Conservation (phyloP, 2,113 vertebrate genomes). For the Oncorhynchus clarkii region DNA sequence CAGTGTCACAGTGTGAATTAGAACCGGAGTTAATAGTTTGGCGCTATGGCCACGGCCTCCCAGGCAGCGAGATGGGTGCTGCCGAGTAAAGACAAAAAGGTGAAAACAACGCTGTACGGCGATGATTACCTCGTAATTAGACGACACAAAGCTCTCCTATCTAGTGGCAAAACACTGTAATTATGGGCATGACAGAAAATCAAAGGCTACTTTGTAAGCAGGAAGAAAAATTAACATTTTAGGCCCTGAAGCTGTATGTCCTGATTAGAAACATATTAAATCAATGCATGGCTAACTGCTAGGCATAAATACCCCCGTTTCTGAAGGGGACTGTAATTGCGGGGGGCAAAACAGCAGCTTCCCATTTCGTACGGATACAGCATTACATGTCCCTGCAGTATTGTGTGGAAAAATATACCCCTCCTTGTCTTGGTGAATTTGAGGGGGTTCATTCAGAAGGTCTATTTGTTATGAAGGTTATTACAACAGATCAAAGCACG, state of each 20-base stretch:
- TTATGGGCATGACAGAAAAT: slow-evolving; percentile 96
- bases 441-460: slow-evolving; percentile 18
- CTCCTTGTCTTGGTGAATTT: slow-evolving; percentile 42
- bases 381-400: slow-evolving; percentile 57
- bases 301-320: slow-evolving; percentile 73
- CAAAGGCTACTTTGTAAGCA: slow-evolving; percentile 94
- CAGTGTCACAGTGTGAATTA: slow-evolving; percentile 89
- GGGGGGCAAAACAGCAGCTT: slow-evolving; percentile 51
- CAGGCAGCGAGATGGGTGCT: slow-evolving; percentile 80
- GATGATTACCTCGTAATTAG: slow-evolving; percentile 99
- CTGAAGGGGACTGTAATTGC: slow-evolving; percentile 75
- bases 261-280: slow-evolving; percentile 99
- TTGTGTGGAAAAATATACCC: slow-evolving; percentile 44
- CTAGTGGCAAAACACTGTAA: slow-evolving; percentile 98
- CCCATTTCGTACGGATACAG: slow-evolving; percentile 62
- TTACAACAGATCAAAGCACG: slow-evolving; percentile 59
- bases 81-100: slow-evolving; percentile 85
- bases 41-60: slow-evolving; percentile 77
- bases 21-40: slow-evolving; percentile 87
- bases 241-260: slow-evolving; percentile 94
- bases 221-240: slow-evolving; percentile 97
- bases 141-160: slow-evolving; percentile 98
- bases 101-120: slow-evolving; percentile 85
- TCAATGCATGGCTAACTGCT: slow-evolving; percentile 96
- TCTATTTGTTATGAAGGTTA: slow-evolving; percentile 23